phyloP scores from a whole-genome alignment of 2,113 vertebrate genomes.

The Struthidea cinerea region DNA sequence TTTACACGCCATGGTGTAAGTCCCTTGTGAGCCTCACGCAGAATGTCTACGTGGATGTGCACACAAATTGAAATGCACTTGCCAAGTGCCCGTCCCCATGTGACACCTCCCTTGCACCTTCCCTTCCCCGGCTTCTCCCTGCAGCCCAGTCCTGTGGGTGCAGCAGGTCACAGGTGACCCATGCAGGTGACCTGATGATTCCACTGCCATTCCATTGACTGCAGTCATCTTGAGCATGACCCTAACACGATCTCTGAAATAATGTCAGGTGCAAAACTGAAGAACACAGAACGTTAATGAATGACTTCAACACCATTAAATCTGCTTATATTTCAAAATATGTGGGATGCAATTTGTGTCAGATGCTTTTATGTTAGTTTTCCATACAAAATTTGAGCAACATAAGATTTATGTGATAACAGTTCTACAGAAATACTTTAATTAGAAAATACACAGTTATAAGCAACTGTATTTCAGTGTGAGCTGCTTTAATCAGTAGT shows the following conservation, averaged over 20 bases:
- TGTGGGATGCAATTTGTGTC: background rate
- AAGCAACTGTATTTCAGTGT: background rate
- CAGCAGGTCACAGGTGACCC: background rate
- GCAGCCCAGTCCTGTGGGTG: no score
- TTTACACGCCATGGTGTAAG: rapidly evolving
- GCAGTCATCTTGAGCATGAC: background rate
- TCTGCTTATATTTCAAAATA: background rate
- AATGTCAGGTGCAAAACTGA: background rate
- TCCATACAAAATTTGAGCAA: background rate
- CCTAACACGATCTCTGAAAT: background rate
- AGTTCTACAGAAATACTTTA: background rate
- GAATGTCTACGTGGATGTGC: background rate
- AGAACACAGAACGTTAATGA: background rate
- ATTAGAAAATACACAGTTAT: background rate
- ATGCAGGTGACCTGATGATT: background rate
- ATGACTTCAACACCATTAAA: background rate
- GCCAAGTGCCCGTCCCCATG: background rate
- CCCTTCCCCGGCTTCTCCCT: background rate
- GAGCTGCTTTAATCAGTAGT: background rate
- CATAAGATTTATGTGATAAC: background rate
- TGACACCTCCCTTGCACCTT: rapidly evolving
- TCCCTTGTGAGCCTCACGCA: background rate
- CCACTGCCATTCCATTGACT: background rate
- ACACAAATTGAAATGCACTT: background rate
- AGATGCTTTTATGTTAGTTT: background rate